Conservation (phyloP, 2,113 vertebrate genomes). For the Saiga tatarica region DNA sequence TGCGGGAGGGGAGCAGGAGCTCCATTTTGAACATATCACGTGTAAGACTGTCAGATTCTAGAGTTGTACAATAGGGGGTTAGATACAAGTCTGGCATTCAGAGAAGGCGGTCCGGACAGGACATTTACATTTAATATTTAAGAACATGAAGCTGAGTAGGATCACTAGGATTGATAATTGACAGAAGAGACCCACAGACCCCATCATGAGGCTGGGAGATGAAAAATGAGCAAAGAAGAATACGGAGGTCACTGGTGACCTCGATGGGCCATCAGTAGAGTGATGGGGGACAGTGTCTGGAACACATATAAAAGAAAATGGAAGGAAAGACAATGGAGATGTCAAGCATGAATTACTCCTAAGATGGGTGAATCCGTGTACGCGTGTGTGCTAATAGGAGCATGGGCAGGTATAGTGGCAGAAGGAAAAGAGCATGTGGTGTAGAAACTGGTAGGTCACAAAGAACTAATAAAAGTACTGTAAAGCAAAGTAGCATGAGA, state of each 20-base stretch:
- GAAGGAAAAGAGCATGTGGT: neutral
- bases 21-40: neutral
- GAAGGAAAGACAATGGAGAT: no score
- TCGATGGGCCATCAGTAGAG: neutral
- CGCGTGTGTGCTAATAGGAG: neutral
- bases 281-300: neutral
- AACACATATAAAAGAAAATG: neutral
- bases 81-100: neutral
- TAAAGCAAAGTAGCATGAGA: neutral
- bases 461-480: neutral
- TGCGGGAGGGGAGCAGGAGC: neutral
- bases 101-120: neutral
- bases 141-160: neutral
- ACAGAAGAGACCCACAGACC: neutral
- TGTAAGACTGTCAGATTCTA: neutral
- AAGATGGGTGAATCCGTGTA: accelerated
- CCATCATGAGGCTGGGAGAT: neutral
- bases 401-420: accelerated
- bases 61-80: neutral
- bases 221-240: neutral
- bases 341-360: no score
- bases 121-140: neutral
- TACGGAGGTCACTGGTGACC: neutral
- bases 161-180: neutral
- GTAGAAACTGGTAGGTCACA: neutral